Base-by-base conservation (phyloP, 2,888 invertebrate genomes). In the Eudemis profundana region DNA sequence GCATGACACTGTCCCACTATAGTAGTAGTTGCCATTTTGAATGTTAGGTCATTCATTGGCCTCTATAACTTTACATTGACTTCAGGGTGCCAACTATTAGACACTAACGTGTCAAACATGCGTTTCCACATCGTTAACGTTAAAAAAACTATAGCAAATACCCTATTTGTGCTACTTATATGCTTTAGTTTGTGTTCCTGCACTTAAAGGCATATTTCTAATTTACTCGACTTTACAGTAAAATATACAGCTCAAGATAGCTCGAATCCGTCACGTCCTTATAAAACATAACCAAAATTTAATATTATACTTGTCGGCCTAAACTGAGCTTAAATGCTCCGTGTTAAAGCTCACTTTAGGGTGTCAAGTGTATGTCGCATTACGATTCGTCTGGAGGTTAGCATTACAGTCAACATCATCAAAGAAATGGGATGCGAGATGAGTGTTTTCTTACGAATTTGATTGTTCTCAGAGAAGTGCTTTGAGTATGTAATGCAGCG, bases 391-490 rank as follows among this genome's bases (percentile, higher is more conserved):
- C 44, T 64, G 33, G 42, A 33, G 27, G 60, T 42, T 14, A 61
- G 59, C 38, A 46, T 51, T 46, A 59, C 38, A 38, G 46, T 65
- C 59, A 44, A 59, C 59, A 59, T 57, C 50, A 36, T 64, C 50
- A 50, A 38, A 46, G 46, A 59, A 53, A 59, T 53, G 64, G 50
- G 51, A 65, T 50, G 65, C 54, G 19, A 65, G 38, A 65, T 47
- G 65, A 47, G 53, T 47, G 51, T 65, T 65, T 59, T 60, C 64
- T 36, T 59, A 33, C 46, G 59, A 40, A 53, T 59, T 53, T 60
- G 29, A 60, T 65, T 65, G 53, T 65, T 65, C 38, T 19, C 12
- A 27, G n/a, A 56, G 38, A 46, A 46, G 23, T 36, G 50, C 33
- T 50, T 38, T 57, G 49, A 33, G 49, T 38, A 21, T 46, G 23